Evolutionary conservation across 2,113 vertebrate species (phyloP).

Genomic region (Cercocebus atys): DNA sequence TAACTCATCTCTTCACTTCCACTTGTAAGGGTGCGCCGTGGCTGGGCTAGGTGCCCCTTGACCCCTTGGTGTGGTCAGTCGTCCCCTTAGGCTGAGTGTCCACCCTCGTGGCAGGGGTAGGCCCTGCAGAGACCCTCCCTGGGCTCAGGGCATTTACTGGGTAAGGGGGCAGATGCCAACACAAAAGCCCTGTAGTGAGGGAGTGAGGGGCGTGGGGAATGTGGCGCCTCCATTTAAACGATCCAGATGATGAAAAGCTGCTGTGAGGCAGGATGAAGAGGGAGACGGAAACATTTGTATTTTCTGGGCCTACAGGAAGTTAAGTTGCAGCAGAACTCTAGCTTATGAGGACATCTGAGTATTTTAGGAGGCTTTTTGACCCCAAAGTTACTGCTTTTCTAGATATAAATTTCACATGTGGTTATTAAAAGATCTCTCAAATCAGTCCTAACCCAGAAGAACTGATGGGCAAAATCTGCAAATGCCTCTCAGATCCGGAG

Average conservation of each 20-base stretch:
- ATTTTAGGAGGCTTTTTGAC: neutral
- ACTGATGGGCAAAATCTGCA: neutral
- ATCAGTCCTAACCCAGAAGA: neutral
- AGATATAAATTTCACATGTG: too few relatives aligned
- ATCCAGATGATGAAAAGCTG: neutral
- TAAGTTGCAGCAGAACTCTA: too few relatives aligned
- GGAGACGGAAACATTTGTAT: fast-evolving
- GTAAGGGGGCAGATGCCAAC: neutral
- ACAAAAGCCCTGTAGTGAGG: neutral
- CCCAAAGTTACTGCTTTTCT: neutral
- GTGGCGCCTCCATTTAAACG: neutral
- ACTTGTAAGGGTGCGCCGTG: fast-evolving
- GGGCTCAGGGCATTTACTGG: neutral
- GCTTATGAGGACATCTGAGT: neutral
- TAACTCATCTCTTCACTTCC: neutral
- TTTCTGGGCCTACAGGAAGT: neutral
- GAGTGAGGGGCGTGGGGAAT: neutral
- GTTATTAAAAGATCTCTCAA: neutral
- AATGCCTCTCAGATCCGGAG: neutral
- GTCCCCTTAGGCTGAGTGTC: neutral
- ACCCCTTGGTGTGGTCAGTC: neutral
- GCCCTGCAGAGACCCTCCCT: neutral
- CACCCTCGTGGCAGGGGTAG: neutral
- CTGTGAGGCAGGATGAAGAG: fast-evolving
- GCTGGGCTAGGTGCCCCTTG: too few relatives aligned